Percentiles rank a stretch among this genome's conserved stretches.
Conservation (phyloP, 2,797 vertebrate genomes). For the Setipinna tenuifilis region DNA sequence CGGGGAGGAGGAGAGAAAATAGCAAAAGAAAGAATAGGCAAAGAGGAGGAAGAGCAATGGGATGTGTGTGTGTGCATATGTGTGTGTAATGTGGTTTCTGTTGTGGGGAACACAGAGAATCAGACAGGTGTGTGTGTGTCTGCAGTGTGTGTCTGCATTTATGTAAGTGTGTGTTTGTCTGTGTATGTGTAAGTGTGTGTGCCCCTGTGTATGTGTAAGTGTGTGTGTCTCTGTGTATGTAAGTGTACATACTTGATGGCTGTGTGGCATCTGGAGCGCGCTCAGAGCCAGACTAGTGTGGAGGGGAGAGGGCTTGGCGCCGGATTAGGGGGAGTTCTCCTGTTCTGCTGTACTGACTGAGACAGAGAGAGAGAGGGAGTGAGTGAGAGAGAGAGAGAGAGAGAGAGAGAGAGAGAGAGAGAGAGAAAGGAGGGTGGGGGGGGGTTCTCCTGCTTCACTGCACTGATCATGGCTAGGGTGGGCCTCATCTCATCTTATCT, state of each 20-base stretch:
- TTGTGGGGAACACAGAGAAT: not conserved
- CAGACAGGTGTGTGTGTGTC: not conserved
- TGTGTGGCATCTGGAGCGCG: too few relatives aligned
- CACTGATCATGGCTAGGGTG: not conserved
- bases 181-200: not conserved
- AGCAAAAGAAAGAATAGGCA: conserved; percentile 48
- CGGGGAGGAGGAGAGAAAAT: not conserved
- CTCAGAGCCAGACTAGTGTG: too few relatives aligned
- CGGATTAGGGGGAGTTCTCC: too few relatives aligned
- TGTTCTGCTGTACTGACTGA: too few relatives aligned
- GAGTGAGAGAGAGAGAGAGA: too few relatives aligned
- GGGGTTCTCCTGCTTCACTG: not conserved
- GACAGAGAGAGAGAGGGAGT: not conserved
- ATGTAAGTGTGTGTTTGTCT: not conserved
- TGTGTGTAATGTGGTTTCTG: conserved; percentile 24
- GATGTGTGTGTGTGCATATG: not conserved
- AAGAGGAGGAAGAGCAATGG: conserved; percentile 22
- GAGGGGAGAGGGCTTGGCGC: too few relatives aligned
- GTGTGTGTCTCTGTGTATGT: not conserved
- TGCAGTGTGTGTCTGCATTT: not conserved
- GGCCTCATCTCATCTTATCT: not conserved
- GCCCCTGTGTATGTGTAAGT: not conserved
- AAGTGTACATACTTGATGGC: too few relatives aligned
- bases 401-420: not conserved
- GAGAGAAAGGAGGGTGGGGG: not conserved